Conservation (phyloP, 2,113 vertebrate species). For the Alosa alosa region DNA sequence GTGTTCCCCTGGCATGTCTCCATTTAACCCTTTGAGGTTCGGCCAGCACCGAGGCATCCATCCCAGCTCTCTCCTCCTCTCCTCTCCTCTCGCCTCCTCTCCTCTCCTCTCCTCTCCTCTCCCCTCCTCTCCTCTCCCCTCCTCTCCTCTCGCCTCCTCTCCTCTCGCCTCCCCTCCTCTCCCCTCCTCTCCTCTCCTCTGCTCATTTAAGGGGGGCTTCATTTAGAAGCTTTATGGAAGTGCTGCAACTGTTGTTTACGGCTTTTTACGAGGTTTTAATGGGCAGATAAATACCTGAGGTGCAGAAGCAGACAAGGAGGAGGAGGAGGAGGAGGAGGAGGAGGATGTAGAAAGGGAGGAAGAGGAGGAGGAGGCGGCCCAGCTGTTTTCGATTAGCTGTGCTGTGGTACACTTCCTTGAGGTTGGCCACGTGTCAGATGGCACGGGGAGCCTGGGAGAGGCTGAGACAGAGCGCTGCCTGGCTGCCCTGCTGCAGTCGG, state of each 20-base stretch:
- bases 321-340: not conserved
- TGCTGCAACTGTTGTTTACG: not conserved
- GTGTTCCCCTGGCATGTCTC: too few species aligned
- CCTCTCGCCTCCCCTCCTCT: too few species aligned
- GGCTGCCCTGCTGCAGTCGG: conserved; percentile 10
- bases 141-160: too few species aligned
- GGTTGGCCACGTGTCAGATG: conserved; percentile 22
- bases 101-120: too few species aligned
- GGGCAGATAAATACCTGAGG: conserved; percentile 28
- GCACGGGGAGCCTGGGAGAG: not conserved
- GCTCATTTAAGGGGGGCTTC: not conserved
- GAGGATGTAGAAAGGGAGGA: not conserved
- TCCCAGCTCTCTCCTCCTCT: not conserved
- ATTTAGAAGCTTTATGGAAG: not conserved
- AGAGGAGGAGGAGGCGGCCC: not conserved
- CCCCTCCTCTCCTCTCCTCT: too few species aligned
- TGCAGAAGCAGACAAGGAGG: not conserved
- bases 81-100: not conserved
- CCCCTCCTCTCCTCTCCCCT: too few species aligned
- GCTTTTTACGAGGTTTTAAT: conserved; percentile 30
- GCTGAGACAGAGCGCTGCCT: not conserved
- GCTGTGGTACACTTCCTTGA: conserved; percentile 17
- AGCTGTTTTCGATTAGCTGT: conserved; percentile 33
- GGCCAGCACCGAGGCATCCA: too few species aligned
- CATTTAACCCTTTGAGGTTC: not conserved